Evolutionary conservation across 2,888 invertebrate genomes (phyloP), one percentile per base, ranked within the genome.

Genomic region (Endomychus coccineus): DNA sequence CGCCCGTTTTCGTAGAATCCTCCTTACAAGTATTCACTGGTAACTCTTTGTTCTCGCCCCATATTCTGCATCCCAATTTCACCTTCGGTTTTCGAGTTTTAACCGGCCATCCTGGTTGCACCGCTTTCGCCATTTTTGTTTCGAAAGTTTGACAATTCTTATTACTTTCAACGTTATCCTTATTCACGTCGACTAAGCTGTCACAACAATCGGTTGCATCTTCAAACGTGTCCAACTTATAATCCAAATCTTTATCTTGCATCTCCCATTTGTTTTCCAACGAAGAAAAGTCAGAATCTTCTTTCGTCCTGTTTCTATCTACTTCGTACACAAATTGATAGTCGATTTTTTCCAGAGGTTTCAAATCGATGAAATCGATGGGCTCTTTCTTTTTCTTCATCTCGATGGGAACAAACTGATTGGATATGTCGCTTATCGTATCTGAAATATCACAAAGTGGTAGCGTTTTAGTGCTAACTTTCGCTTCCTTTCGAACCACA

Each of bases 61-160:
- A 50, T 36, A 67, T 59, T 36, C 64, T 58, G 5, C 66, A 59
- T 5, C 67, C 67, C 14, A 67, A 47, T 45, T 67, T 67, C 0
- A 60, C 36, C 50, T 64, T 67, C 1, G 64, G 63, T 48, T 66
- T 67, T 17, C 63, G 51, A 3, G 50, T 45, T 33, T 59, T 60
- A 1, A 47, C 19, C 3, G 52, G n/a, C 6, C 34, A 33, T 39
- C 51, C 54, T 21, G 53, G 54, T 28, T 57, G 34, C 16, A 34
- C 39, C 21, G 34, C 39, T 1, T 25, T 16, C 9, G 28, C 4
- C 15, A 22, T 19, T 3, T 34, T 37, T 15, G 35, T 41, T 13
- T 32, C 31, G 2, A 42, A 27, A 22, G 6, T 27, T 32, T 39
- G 33, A n/a, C n/a, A 5, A 7, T 25, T 37, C 33, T 24, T 21